phyloP scores from a whole-genome alignment of 2,888 invertebrate species.

The Latrodectus hesperus region DNA sequence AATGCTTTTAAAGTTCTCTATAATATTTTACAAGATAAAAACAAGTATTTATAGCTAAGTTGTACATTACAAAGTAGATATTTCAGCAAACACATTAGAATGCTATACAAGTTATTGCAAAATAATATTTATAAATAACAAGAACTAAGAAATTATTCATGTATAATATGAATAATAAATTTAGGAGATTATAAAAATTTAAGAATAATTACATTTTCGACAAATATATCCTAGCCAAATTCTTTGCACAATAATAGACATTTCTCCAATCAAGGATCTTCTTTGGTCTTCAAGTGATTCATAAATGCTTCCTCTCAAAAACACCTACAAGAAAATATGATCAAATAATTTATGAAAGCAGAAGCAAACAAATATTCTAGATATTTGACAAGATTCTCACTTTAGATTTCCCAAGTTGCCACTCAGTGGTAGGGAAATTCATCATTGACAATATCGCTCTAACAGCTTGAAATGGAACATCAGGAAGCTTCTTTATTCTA shows the following conservation, averaged over 20 bases:
- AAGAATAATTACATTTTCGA: constrained; percentile 77
- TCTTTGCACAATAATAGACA: constrained; percentile 85
- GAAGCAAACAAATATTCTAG: background rate
- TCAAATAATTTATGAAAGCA: background rate
- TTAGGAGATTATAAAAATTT: background rate
- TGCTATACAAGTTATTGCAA: too few species aligned
- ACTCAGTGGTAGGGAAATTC: constrained; percentile 83
- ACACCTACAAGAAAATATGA: constrained; percentile 76
- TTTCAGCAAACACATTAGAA: too few species aligned
- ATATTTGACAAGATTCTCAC: constrained; percentile 72
- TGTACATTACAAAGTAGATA: too few species aligned
- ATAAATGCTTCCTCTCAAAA: constrained; percentile 86
- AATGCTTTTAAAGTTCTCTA: too few species aligned
- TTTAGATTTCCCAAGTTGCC: constrained; percentile 91
- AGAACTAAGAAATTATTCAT: too few species aligned
- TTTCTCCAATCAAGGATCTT: constrained; percentile 81
- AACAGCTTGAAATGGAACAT: constrained; percentile 65
- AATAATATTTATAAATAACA: too few species aligned
- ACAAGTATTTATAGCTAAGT: too few species aligned
- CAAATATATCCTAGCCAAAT: constrained; percentile 82
- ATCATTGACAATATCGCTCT: constrained; percentile 80
- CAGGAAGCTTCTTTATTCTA: constrained; percentile 55
- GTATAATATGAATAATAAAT: too few species aligned
- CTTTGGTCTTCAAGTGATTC: constrained; percentile 88
- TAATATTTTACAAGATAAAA: too few species aligned